Evolutionary conservation across 2,797 vertebrate species (phyloP).

Genomic region (Microctenopoma lineatum): DNA sequence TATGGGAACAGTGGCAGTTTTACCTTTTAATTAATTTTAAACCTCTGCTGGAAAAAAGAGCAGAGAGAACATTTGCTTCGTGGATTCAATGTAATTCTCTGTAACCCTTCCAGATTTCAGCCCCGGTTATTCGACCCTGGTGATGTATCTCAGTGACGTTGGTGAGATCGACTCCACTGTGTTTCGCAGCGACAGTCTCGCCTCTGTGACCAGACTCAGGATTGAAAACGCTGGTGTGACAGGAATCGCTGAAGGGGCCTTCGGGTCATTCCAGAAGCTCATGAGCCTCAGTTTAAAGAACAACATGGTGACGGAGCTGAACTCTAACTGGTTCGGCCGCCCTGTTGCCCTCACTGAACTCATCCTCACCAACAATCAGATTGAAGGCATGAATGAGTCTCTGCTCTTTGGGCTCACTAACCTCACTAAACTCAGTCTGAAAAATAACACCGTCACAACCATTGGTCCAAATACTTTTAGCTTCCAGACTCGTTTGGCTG

Average conservation of each 20-base stretch:
- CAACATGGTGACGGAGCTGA: slow-evolving; percentile 68
- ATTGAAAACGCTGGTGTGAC: slow-evolving; percentile 63
- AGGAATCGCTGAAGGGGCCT: slow-evolving; percentile 63
- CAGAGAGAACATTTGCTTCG: no score
- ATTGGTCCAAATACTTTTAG: slow-evolving; percentile 61
- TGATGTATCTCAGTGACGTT: slow-evolving; percentile 49
- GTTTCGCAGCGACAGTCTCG: slow-evolving; percentile 70
- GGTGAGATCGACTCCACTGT: slow-evolving; percentile 71
- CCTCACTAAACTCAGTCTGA: slow-evolving; percentile 68
- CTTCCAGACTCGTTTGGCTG: slow-evolving; percentile 49
- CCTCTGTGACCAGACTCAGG: slow-evolving; percentile 73
- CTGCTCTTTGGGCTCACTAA: slow-evolving; percentile 49
- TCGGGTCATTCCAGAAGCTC: slow-evolving; percentile 72
- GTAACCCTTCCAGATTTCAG: slow-evolving; percentile 60
- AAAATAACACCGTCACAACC: slow-evolving; percentile 68
- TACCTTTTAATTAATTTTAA: no score
- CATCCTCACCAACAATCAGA: slow-evolving; percentile 62
- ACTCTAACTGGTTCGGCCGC: slow-evolving; percentile 73
- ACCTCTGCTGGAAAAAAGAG: no score
- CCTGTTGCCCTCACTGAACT: slow-evolving; percentile 61
- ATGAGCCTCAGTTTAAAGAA: slow-evolving; percentile 60
- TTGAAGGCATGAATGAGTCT: slow-evolving; percentile 44
- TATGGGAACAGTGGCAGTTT: neutral
- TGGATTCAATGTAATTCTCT: neutral
- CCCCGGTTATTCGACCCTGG: slow-evolving; percentile 57